Percentiles rank a stretch among this genome's conserved stretches.
These are phyloP conservation scores for Danionella cerebrum DNA, from an alignment of 2,113 vertebrate species.

Conservation along the genomic window DNA sequence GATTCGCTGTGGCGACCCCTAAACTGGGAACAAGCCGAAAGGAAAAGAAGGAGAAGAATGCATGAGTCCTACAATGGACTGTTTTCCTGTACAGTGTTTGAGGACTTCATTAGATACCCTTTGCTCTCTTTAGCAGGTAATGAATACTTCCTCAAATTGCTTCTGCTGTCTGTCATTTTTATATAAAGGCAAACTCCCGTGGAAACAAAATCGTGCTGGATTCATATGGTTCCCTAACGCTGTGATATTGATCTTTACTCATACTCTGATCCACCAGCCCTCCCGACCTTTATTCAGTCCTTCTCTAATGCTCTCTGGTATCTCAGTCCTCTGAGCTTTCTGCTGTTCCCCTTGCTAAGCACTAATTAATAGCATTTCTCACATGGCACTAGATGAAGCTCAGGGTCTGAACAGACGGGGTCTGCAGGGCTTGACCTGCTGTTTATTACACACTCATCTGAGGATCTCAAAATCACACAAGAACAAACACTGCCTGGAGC, in stretches of 20 bases:
- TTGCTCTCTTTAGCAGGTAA: too few species aligned
- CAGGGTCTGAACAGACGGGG: conserved; percentile 1
- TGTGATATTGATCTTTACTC: conserved; percentile 12
- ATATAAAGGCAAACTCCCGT: conserved; percentile 1
- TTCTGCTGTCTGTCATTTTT: too few species aligned
- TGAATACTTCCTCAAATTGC: too few species aligned
- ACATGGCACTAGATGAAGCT: background rate
- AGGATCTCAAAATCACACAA: background rate
- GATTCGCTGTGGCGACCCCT: too few species aligned
- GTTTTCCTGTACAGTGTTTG: too few species aligned
- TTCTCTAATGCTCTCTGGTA: background rate
- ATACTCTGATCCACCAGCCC: conserved; percentile 15
- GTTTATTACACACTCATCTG: background rate
- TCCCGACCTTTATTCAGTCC: background rate
- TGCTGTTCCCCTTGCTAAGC: too few species aligned
- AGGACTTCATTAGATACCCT: too few species aligned
- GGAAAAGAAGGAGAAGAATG: too few species aligned
- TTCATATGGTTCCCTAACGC: background rate
- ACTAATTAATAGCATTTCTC: conserved; percentile 17
- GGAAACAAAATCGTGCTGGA: background rate
- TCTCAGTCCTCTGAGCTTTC: background rate
- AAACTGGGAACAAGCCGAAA: too few species aligned
- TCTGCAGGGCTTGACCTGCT: conserved; percentile 1
- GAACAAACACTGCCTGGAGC: background rate
- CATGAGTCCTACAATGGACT: too few species aligned